A percentile compares a stretch with the other conserved stretches of the same genome.
Evolutionary conservation across 2,113 vertebrate genomes (phyloP).

Genomic region (human): GRCh38 chr1:38881001-38881500

Average conservation of each 20-base stretch:
- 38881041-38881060: not conserved
- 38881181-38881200: not conserved
- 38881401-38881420: constrained; percentile 35
- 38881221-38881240: constrained; percentile 14
- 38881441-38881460: constrained; percentile 29
- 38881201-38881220: constrained; percentile 21
- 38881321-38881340: not conserved
- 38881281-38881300: constrained; percentile 12
- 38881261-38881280: constrained; percentile 38
- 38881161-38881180: not conserved
- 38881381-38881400: constrained; percentile 8
- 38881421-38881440: constrained; percentile 75
- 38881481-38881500: constrained; percentile 23
- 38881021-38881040: constrained; percentile 8
- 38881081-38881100: constrained; percentile 40
- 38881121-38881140: not conserved
- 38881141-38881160: not conserved
- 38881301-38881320: constrained; percentile 32
- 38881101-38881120: constrained; percentile 42
- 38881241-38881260: not conserved
- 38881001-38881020: constrained; percentile 37
- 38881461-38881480: not conserved
- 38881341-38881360: constrained; percentile 4
- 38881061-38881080: not conserved
- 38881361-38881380: constrained; percentile 47